A percentile compares a stretch with the other conserved stretches of the same genome.
Evolutionary conservation across 2,797 vertebrate genomes (phyloP).

Genomic region (Chromis chromis): DNA sequence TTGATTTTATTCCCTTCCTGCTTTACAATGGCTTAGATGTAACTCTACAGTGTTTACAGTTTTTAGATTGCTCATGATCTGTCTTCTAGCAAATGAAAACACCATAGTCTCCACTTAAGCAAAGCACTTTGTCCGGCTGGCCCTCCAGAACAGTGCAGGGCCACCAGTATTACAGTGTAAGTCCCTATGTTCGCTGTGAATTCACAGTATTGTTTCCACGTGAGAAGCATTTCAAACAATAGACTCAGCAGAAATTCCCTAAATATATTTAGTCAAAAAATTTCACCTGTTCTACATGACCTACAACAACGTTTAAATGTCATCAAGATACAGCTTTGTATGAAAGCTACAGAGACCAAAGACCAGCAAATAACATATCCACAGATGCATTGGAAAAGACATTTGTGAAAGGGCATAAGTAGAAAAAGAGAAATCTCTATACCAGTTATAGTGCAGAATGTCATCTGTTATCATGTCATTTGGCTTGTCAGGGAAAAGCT

Average conservation of each 20-base stretch:
- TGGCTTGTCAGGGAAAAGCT: conserved; percentile 57
- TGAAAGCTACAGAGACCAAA: conserved; percentile 1
- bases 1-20: too few relatives aligned
- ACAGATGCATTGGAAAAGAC: conserved; percentile 2
- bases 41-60: too few relatives aligned
- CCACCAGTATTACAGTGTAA: not conserved
- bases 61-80: too few relatives aligned
- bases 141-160: not conserved
- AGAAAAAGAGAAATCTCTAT: conserved; percentile 13
- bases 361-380: conserved; percentile 7
- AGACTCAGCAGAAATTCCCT: not conserved
- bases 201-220: not conserved
- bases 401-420: conserved; percentile 21
- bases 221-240: conserved; percentile 1
- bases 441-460: conserved; percentile 35
- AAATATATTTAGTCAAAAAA: not conserved
- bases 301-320: conserved; percentile 21
- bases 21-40: too few relatives aligned
- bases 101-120: not conserved
- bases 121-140: not conserved
- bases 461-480: conserved; percentile 59
- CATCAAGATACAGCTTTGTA: conserved; percentile 13
- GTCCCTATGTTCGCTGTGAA: not conserved
- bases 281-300: not conserved
- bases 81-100: too few relatives aligned